These are phyloP conservation scores for Seladonia tumulorum DNA, from an alignment of 2,888 invertebrate species.

Conservation along the genomic window DNA sequence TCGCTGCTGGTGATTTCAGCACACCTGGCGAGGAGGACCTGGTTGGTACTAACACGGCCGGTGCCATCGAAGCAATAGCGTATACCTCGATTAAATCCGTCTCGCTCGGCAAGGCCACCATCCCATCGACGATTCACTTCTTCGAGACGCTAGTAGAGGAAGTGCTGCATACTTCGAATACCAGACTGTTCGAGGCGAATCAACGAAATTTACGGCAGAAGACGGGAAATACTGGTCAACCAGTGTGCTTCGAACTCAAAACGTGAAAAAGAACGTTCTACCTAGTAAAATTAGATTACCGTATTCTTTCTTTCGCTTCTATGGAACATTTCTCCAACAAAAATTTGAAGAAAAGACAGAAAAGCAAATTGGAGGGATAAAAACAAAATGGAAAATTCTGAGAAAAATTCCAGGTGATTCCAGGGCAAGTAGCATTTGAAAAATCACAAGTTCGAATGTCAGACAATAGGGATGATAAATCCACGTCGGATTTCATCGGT, in stretches of 20 bases:
- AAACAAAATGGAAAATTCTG: too few species aligned
- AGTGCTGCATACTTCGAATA: background rate
- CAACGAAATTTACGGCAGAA: background rate
- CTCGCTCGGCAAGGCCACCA: slow-evolving; percentile 64
- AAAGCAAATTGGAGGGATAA: too few species aligned
- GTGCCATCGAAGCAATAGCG: slow-evolving; percentile 72
- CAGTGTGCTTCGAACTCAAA: too few species aligned
- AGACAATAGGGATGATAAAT: slow-evolving; percentile 23
- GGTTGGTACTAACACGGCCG: slow-evolving; percentile 49
- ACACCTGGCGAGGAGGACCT: slow-evolving; percentile 74
- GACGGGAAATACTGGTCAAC: background rate
- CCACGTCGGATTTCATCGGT: slow-evolving; percentile 29
- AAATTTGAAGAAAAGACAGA: too few species aligned
- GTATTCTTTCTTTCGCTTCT: too few species aligned
- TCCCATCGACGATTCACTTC: slow-evolving; percentile 51
- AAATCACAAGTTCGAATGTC: background rate
- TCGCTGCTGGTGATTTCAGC: slow-evolving; percentile 75
- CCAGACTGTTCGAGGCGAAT: background rate
- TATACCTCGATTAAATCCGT: slow-evolving; percentile 76
- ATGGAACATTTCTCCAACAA: too few species aligned
- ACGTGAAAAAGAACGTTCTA: too few species aligned
- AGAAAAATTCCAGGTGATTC: too few species aligned
- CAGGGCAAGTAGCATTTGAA: too few species aligned
- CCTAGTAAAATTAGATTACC: too few species aligned
- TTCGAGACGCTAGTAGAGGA: slow-evolving; percentile 4